Conservation (phyloP, 1,140 invertebrate genomes). For the Lordiphosa mommai region DNA sequence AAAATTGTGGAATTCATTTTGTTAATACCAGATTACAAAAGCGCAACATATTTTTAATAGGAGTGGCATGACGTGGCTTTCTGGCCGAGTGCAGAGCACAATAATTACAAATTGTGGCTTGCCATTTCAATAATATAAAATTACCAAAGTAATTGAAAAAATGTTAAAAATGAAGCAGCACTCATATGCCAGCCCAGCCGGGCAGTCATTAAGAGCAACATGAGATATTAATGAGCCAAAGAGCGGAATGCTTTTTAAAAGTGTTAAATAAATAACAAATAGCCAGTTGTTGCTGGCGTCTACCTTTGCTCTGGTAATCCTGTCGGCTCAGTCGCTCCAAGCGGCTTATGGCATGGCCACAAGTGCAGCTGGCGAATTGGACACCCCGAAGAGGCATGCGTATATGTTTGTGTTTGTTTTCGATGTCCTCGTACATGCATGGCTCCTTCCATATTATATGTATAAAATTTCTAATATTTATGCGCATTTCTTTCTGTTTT, state of each 20-base stretch:
- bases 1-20: conserved; percentile 17
- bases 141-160: conserved; percentile 75
- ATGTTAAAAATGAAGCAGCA: conserved; percentile 2
- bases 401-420: background rate
- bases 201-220: conserved; percentile 65
- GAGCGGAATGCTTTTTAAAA: conserved; percentile 77
- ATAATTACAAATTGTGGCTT: conserved; percentile 75
- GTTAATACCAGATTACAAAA: conserved; percentile 74
- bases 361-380: conserved; percentile 25
- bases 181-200: conserved; percentile 4
- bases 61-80: conserved; percentile 4
- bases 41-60: conserved; percentile 59
- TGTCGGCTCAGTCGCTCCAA: conserved; percentile 30
- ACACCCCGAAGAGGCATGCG: background rate
- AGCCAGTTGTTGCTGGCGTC: conserved; percentile 35
- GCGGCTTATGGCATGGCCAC: conserved; percentile 61
- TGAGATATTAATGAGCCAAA: conserved; percentile 76
- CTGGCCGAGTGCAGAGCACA: conserved; percentile 18
- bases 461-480: conserved; percentile 37
- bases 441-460: conserved; percentile 5
- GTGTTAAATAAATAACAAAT: conserved; percentile 76
- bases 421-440: background rate
- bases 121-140: conserved; percentile 78
- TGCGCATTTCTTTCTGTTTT: conserved; percentile 26
- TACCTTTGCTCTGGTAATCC: conserved; percentile 20